Conservation (phyloP, 2,797 vertebrate genomes). For the Anabas testudineus region DNA sequence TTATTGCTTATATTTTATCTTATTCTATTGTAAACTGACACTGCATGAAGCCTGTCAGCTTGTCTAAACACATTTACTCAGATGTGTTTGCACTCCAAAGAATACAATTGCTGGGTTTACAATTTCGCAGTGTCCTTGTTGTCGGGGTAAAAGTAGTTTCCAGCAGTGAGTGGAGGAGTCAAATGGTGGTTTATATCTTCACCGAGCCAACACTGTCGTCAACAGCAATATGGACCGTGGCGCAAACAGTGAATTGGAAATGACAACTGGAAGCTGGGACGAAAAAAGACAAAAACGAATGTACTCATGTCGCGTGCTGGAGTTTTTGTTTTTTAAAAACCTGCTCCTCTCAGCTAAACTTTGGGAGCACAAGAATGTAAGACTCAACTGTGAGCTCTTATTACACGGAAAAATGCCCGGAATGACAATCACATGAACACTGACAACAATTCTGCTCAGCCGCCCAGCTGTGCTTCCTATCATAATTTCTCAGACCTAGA, state of each 20-base stretch:
- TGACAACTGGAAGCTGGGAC: conserved; percentile 24
- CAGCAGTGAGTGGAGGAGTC: conserved; percentile 5
- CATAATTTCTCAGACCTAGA: conserved; percentile 41
- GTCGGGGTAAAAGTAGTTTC: conserved; percentile 26
- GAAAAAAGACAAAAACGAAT: conserved; percentile 24
- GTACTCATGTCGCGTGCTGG: conserved; percentile 4
- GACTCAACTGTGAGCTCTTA: conserved; percentile 18
- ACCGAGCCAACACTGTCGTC: conserved; percentile 19
- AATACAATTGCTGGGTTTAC: conserved; percentile 18
- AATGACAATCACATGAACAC: conserved; percentile 39
- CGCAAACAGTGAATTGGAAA: conserved; percentile 9
- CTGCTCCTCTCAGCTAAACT: conserved; percentile 31
- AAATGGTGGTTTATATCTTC: conserved; percentile 24
- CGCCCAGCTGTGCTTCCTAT: conserved; percentile 12
- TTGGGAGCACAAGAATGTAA: conserved; percentile 9
- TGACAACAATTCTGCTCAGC: conserved; percentile 33
- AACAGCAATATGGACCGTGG: conserved; percentile 3
- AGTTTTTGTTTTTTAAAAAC: not conserved
- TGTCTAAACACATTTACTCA: conserved; percentile 40
- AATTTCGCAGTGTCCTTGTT: conserved; percentile 10
- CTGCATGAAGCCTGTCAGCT: conserved; percentile 11
- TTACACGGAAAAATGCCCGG: conserved; percentile 26
- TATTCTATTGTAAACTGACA: conserved; percentile 12
- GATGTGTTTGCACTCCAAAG: conserved; percentile 24
- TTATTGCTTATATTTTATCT: conserved; percentile 17